Percentiles rank a stretch among this genome's conserved stretches.
Conservation (phyloP, 2,797 vertebrate genomes). For the Clarias platycephalus region DNA sequence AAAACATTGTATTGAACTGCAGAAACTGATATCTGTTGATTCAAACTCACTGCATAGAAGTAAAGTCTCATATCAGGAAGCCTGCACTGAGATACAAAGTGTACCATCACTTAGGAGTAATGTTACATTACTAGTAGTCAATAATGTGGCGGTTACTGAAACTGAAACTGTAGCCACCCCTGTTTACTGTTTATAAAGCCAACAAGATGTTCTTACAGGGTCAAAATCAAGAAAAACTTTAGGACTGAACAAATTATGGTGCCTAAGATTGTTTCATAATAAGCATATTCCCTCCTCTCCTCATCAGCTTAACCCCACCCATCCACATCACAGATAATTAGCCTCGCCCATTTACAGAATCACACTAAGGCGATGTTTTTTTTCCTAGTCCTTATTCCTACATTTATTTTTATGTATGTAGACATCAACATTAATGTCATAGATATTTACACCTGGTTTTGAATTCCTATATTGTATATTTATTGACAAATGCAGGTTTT, state of each 20-base stretch:
- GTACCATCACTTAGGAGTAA: background rate
- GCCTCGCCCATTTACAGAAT: background rate
- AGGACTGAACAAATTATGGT: background rate
- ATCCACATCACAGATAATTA: background rate
- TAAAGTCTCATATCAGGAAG: background rate
- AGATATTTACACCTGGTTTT: background rate
- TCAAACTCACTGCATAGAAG: background rate
- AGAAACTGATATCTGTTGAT: background rate
- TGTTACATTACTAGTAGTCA: background rate
- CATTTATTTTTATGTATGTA: background rate
- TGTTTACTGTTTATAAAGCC: background rate
- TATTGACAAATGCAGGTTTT: too few relatives aligned
- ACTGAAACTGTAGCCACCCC: background rate
- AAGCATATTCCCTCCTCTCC: too few relatives aligned
- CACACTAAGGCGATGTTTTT: background rate
- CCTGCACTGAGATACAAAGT: background rate
- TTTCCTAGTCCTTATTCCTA: background rate
- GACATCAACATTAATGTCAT: too few relatives aligned
- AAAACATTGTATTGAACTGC: background rate
- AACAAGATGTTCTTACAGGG: slow-evolving; percentile 10
- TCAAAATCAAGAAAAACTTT: background rate
- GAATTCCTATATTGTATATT: too few relatives aligned
- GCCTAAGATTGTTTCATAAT: too few relatives aligned
- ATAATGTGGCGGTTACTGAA: slow-evolving; percentile 11
- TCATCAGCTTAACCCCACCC: background rate